These are phyloP conservation scores for Heterochromis multidens DNA, from an alignment of 2,113 vertebrate genomes.

Conservation along the genomic window DNA sequence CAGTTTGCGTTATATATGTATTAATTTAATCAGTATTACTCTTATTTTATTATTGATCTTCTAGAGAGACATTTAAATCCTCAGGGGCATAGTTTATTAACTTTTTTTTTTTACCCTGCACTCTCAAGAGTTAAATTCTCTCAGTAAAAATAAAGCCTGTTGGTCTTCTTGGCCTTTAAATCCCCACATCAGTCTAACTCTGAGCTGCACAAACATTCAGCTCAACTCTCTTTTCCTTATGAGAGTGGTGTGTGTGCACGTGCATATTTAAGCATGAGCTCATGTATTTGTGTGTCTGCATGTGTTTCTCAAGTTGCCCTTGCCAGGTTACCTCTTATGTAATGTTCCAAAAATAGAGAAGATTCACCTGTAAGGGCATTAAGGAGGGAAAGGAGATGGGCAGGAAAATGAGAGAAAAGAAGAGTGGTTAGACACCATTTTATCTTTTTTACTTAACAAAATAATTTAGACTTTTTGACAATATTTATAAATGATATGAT, in stretches of 20 bases:
- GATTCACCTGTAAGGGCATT: conserved; percentile 50
- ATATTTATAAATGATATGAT: background rate
- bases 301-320: conserved; percentile 32
- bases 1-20: background rate
- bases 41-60: background rate
- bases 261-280: background rate
- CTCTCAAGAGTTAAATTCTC: background rate
- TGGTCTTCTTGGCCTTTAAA: conserved; percentile 12
- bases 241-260: background rate
- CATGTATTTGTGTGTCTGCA: background rate
- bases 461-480: background rate
- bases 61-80: background rate
- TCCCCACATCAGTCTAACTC: background rate
- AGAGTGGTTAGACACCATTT: background rate
- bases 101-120: background rate
- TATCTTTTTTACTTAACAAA: background rate
- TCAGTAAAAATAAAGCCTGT: background rate
- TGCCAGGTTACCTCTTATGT: conserved; percentile 43
- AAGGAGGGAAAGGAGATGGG: background rate
- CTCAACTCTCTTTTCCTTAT: background rate
- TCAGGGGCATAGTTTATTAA: background rate
- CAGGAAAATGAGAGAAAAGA: background rate
- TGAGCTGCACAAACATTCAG: background rate
- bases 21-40: background rate
- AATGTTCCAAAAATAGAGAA: conserved; percentile 53